A percentile compares a stretch with the other conserved stretches of the same genome.
These are phyloP conservation scores for Trypoxylon attenuatum DNA, from an alignment of 2,888 invertebrate species.

Conservation along the genomic window DNA sequence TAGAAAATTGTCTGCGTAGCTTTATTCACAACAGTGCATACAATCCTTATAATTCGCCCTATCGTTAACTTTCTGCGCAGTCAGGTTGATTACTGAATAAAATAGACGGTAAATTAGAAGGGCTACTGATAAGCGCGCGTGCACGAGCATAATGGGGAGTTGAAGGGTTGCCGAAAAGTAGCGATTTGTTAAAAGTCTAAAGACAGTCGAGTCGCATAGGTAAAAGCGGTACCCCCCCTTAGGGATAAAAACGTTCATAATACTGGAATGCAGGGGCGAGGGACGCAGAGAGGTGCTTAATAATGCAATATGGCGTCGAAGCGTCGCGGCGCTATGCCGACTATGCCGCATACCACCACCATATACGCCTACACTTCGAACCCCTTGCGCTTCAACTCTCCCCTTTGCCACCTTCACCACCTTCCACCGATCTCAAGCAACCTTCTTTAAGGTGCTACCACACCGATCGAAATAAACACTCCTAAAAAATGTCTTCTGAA, in stretches of 20 bases:
- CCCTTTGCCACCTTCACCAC: constrained; percentile 3
- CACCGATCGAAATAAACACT: not conserved
- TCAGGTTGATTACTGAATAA: too few relatives aligned
- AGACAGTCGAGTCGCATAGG: constrained; percentile 10
- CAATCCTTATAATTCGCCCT: too few relatives aligned
- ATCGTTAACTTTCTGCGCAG: too few relatives aligned
- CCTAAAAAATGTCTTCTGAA: not conserved
- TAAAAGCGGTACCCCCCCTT: constrained; percentile 44
- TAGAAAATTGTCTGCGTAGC: too few relatives aligned
- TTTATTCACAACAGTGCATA: too few relatives aligned
- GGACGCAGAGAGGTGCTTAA: constrained; percentile 64
- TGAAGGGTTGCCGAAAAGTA: not conserved
- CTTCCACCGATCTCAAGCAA: constrained; percentile 3
- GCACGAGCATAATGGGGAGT: not conserved
- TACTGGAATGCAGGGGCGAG: constrained; percentile 68
- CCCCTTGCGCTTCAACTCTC: constrained; percentile 28
- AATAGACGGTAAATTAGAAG: too few relatives aligned
- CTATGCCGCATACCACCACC: constrained; percentile 72
- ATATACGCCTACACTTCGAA: constrained; percentile 64
- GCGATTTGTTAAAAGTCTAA: not conserved
- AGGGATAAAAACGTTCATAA: constrained; percentile 72
- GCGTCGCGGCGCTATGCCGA: constrained; percentile 71
- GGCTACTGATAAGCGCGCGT: not conserved
- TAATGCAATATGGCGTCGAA: constrained; percentile 73
- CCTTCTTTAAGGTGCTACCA: not conserved